These are phyloP conservation scores for Ictalurus punctatus DNA, from an alignment of 2,113 vertebrate genomes.

Conservation along the genomic window DNA sequence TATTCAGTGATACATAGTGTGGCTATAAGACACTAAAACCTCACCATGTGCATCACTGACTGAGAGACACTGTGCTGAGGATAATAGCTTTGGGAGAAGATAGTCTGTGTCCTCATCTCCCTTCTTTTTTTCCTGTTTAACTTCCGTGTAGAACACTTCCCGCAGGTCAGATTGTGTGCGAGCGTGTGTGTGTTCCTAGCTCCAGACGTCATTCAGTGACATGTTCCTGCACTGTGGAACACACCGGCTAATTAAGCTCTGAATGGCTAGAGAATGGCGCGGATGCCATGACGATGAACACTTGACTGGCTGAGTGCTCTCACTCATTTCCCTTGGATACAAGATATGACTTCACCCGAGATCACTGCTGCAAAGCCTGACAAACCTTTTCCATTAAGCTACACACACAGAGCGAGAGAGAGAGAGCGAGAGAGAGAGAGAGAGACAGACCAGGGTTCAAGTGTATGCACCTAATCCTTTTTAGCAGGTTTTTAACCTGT, in stretches of 20 bases:
- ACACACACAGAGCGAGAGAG: not conserved
- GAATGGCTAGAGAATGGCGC: conserved; percentile 47
- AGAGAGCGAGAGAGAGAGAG: not conserved
- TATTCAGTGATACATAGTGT: conserved; percentile 13
- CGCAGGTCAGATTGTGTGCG: not conserved
- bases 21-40: conserved; percentile 5
- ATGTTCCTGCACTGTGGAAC: conserved; percentile 42
- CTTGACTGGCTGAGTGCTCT: conserved; percentile 52
- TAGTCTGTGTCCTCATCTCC: conserved; percentile 29
- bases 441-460: conserved; percentile 4
- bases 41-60: conserved; percentile 10
- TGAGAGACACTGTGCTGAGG: not conserved
- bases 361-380: conserved; percentile 39
- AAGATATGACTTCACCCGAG: conserved; percentile 21
- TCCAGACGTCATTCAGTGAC: conserved; percentile 13
- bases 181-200: not conserved
- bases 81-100: conserved; percentile 28
- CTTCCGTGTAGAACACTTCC: conserved; percentile 21
- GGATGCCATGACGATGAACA: conserved; percentile 46
- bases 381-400: conserved; percentile 55
- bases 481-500: conserved; percentile 1
- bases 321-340: conserved; percentile 37
- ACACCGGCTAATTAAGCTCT: conserved; percentile 46
- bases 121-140: conserved; percentile 31
- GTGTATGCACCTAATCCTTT: not conserved